Conservation (phyloP, 2,113 vertebrate genomes). For the Cairina moschata region DNA sequence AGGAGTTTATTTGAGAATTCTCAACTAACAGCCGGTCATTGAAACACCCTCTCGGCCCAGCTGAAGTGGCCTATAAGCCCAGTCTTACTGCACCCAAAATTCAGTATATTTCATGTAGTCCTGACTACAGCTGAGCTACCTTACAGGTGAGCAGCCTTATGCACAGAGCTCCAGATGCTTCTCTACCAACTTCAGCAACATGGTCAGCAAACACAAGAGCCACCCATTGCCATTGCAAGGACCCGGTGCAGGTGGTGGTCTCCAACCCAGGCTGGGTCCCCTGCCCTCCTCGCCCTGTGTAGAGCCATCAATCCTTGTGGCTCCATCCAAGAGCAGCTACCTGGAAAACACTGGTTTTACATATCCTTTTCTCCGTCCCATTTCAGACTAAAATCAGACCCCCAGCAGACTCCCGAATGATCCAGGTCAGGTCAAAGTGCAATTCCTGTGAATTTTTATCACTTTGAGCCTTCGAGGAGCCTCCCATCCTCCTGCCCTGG, state of each 20-base stretch:
- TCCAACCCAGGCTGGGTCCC: not conserved
- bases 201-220: not conserved
- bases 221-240: not conserved
- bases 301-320: not conserved
- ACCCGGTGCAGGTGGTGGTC: accelerated
- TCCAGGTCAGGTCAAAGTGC: not conserved
- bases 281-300: not conserved
- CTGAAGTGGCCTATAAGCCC: accelerated
- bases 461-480: not conserved
- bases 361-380: too few relatives aligned
- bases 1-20: not conserved
- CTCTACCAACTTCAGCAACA: not conserved
- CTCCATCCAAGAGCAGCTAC: not conserved
- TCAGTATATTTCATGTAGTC: accelerated
- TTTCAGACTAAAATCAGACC: not conserved
- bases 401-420: not conserved
- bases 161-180: not conserved
- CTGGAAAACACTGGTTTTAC: not conserved
- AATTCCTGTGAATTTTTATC: not conserved
- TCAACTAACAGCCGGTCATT: not conserved
- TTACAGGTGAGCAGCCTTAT: not conserved
- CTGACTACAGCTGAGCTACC: not conserved
- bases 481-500: not conserved
- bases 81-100: accelerated
- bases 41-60: accelerated